Evolutionary conservation across 1,140 invertebrate genomes (phyloP).

Genomic region (Formica selysi): DNA sequence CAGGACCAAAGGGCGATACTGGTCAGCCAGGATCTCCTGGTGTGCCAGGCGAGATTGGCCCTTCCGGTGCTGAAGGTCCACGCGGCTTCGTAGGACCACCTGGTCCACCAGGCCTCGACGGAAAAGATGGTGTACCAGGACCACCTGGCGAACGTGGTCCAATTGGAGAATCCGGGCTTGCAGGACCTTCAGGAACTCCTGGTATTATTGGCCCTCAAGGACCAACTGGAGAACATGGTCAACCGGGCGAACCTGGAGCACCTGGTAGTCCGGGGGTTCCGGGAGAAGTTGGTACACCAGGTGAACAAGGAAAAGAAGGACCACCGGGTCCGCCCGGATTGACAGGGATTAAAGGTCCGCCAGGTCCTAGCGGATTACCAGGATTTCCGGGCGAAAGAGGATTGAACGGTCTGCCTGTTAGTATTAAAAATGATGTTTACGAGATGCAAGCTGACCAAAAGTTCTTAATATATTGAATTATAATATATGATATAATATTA

Average conservation of each 20-base stretch:
- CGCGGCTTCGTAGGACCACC: constrained; percentile 90
- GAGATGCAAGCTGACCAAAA: background rate
- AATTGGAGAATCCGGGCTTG: constrained; percentile 91
- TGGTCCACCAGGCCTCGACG: constrained; percentile 91
- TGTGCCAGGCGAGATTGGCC: constrained; percentile 90
- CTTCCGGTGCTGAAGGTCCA: constrained; percentile 86
- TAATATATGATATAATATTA: background rate
- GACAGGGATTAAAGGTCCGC: constrained; percentile 89
- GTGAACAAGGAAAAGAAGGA: constrained; percentile 93
- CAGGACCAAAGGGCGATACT: constrained; percentile 90
- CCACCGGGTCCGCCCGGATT: constrained; percentile 90
- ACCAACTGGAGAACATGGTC: constrained; percentile 91
- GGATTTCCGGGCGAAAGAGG: constrained; percentile 92
- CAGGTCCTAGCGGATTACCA: constrained; percentile 92
- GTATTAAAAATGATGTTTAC: background rate
- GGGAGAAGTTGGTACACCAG: constrained; percentile 90
- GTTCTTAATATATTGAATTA: background rate
- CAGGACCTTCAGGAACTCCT: constrained; percentile 89
- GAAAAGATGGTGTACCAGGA: constrained; percentile 91
- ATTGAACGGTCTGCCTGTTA: constrained; percentile 87
- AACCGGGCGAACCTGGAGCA: constrained; percentile 90
- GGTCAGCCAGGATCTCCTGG: constrained; percentile 83
- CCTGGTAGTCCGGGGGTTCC: constrained; percentile 92
- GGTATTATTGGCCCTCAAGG: constrained; percentile 93
- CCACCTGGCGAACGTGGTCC: constrained; percentile 91